These are phyloP conservation scores for Metridium senile DNA, from an alignment of 92 coral and sea anemone genomes.

Conservation along the genomic window DNA sequence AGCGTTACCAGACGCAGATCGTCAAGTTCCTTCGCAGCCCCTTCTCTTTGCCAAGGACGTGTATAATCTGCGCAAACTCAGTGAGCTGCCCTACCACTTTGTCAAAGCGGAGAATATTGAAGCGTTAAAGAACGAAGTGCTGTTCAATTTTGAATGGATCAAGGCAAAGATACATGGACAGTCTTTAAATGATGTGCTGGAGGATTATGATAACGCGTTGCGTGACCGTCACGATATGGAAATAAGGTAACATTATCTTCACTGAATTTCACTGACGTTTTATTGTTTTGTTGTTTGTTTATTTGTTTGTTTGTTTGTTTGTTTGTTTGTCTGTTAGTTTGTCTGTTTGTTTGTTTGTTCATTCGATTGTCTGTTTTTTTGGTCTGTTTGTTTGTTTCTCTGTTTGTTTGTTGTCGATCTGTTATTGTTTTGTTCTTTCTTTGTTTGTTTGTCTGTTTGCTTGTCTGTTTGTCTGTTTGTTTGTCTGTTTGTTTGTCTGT, in stretches of 20 bases:
- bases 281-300: no score
- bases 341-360: no score
- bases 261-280: no score
- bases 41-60: slow-evolving; percentile 70
- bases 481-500: no score
- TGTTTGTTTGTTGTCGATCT: no score
- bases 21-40: slow-evolving; percentile 82
- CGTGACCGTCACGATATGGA: slow-evolving; percentile 53
- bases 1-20: slow-evolving; percentile 79
- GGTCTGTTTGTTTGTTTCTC: no score
- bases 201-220: slow-evolving; percentile 66
- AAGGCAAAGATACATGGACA: slow-evolving; percentile 67
- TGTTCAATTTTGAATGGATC: slow-evolving; percentile 86
- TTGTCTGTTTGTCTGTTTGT: no score
- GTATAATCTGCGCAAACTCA: slow-evolving; percentile 77
- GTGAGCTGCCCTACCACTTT: slow-evolving; percentile 77
- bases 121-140: slow-evolving; percentile 50
- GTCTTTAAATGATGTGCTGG: slow-evolving; percentile 62
- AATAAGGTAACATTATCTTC: slow-evolving; percentile 58
- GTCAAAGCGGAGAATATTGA: slow-evolving; percentile 46
- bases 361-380: no score
- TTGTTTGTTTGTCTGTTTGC: no score
- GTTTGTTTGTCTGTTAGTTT: no score
- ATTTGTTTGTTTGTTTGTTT: no score
- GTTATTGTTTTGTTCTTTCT: no score